Conservation (phyloP, 2,113 vertebrate genomes). For the Pantherophis guttatus region DNA sequence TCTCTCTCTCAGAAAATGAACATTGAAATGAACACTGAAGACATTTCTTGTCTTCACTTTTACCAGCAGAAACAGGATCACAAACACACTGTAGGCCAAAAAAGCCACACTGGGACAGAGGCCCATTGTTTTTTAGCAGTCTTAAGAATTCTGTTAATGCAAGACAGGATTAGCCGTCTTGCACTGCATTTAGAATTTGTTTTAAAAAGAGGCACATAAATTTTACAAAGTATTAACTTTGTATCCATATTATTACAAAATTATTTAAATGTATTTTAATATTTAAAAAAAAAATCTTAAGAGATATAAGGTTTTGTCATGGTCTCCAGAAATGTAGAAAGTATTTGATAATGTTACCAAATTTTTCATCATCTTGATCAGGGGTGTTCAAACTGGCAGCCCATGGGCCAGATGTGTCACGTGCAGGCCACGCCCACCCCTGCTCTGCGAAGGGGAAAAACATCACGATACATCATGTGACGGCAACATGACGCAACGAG, state of each 20-base stretch:
- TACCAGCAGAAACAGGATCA: neutral
- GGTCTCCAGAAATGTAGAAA: neutral
- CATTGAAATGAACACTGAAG: neutral
- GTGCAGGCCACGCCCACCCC: too few relatives aligned
- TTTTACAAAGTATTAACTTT: neutral
- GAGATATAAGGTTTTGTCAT: neutral
- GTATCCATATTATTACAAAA: neutral
- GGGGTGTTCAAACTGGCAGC: too few relatives aligned
- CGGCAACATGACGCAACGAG: too few relatives aligned
- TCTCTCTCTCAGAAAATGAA: neutral
- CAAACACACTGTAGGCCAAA: neutral
- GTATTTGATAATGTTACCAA: neutral
- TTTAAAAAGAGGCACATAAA: neutral
- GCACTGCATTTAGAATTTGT: neutral
- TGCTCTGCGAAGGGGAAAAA: too few relatives aligned
- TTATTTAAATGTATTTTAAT: neutral
- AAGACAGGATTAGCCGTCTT: neutral
- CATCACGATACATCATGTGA: too few relatives aligned
- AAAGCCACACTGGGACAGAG: neutral
- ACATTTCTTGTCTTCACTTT: neutral
- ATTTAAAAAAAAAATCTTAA: neutral
- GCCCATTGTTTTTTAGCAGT: neutral
- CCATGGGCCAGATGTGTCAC: too few relatives aligned
- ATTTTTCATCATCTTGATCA: neutral
- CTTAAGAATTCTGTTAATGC: neutral